A percentile compares a stretch with the other conserved stretches of the same genome.
Conservation (phyloP, 2,888 invertebrate species). For the Zygogramma bicolorata region DNA sequence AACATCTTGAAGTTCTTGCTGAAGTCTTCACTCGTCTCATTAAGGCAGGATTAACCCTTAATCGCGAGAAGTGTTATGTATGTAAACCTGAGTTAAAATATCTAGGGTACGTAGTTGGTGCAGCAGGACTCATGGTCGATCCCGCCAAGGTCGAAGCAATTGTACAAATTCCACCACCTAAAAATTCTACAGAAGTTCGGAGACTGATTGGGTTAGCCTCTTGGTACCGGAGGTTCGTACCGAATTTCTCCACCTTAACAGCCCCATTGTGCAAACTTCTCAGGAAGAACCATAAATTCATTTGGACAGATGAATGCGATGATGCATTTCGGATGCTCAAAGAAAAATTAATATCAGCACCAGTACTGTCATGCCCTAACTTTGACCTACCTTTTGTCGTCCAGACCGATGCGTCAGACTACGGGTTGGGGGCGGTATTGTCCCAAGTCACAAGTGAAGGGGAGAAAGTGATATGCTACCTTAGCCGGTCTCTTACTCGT, state of each 20-base stretch:
- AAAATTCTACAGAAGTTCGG: slow-evolving; percentile 16
- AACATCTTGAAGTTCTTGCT: slow-evolving; percentile 39
- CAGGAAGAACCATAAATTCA: too few relatives aligned
- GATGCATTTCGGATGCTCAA: too few relatives aligned
- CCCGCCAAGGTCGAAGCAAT: slow-evolving; percentile 32
- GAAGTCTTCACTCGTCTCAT: slow-evolving; percentile 37
- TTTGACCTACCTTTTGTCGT: slow-evolving; percentile 16
- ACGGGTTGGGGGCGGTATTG: not conserved
- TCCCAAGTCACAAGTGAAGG: not conserved
- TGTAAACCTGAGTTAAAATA: slow-evolving; percentile 28
- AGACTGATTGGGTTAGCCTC: slow-evolving; percentile 19
- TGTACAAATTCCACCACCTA: not conserved
- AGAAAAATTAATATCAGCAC: not conserved
- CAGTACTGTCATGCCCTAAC: slow-evolving; percentile 21
- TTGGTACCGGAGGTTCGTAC: slow-evolving; percentile 27
- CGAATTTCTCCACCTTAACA: slow-evolving; percentile 5
- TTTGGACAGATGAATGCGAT: too few relatives aligned
- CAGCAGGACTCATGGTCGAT: slow-evolving; percentile 26
- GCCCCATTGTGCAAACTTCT: not conserved
- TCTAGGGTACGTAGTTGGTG: slow-evolving; percentile 35
- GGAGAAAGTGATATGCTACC: not conserved
- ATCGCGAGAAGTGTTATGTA: slow-evolving; percentile 28
- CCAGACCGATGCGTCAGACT: not conserved
- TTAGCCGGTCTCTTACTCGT: not conserved
- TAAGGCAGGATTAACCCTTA: slow-evolving; percentile 46